Base-by-base conservation (phyloP, 2,888 invertebrate species). In the Phasia obesa region DNA sequence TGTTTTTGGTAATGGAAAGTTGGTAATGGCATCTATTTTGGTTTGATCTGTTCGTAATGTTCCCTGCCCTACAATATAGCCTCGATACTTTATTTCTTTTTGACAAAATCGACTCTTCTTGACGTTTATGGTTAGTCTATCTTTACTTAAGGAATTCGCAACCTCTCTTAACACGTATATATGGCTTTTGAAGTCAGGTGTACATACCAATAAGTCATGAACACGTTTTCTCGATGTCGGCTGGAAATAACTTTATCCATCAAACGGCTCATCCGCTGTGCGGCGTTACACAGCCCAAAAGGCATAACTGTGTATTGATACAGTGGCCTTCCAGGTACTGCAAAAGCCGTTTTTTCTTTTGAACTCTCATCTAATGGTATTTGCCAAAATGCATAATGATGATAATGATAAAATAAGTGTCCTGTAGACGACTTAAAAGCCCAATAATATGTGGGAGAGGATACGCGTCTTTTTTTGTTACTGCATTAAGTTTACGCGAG, bases 131-230 rank as follows among this genome's bases (percentile, higher is more conserved):
- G n/a, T n/a, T n/a, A 79, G n/a, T 17, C 9, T n/a, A 1, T 55
- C 55, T 2, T 27, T 13, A 2, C 17, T 17, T 19, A 69, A 19
- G 2, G 44, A 42, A 9, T 60, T 17, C 0, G 60, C 57, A 2
- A 79, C 73, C 7, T 73, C 73, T 4, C 17, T 31, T 15, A 79
- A 60, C 13, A 67, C 15, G 9, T 53, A 15, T 13, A 79, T 23
- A 44, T 73, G 79, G 19, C 42, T 67, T 27, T 62, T 44, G 13
- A 79, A 79, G n/a, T 65, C 65, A 5, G 64, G n/a, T n/a, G n/a
- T n/a, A n/a, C n/a, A n/a, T n/a, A n/a, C n/a, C n/a, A n/a, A n/a
- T n/a, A n/a, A n/a, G n/a, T n/a, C n/a, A n/a, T n/a, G 15, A 77
- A 77, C 2, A 77, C 70, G 23, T 70, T 77, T 21, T 70, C 77